Percentiles rank a stretch among this genome's conserved stretches.
These are phyloP conservation scores for Horisme vitalbata DNA, from an alignment of 2,888 invertebrate species.

Conservation along the genomic window DNA sequence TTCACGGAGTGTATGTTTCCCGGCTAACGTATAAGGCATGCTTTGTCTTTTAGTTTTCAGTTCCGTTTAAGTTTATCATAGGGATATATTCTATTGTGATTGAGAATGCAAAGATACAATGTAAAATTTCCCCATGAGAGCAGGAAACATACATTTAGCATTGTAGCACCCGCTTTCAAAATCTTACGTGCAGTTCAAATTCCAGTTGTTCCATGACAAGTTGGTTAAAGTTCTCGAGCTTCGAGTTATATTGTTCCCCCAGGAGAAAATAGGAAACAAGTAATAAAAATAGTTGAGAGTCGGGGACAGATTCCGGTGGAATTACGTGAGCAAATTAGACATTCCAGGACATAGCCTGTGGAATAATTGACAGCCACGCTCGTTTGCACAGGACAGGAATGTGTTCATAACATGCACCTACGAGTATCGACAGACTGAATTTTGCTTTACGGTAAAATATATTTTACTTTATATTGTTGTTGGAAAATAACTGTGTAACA, in stretches of 20 bases:
- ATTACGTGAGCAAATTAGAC: conserved; percentile 82
- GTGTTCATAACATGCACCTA: conserved; percentile 37
- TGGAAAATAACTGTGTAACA: no score
- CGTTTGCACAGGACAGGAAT: conserved; percentile 49
- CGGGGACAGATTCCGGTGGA: conserved; percentile 76
- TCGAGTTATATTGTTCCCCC: conserved; percentile 74
- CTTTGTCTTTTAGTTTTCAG: conserved; percentile 10
- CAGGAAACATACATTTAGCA: conserved; percentile 50
- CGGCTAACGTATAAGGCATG: conserved; percentile 4
- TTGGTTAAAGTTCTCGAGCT: conserved; percentile 66
- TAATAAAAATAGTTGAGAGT: conserved; percentile 79
- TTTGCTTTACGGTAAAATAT: conserved; percentile 3
- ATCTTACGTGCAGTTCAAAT: conserved; percentile 74
- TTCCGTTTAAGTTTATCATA: conserved; percentile 5
- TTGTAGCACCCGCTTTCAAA: conserved; percentile 35
- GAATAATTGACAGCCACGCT: conserved; percentile 70
- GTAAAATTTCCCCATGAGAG: conserved; percentile 53
- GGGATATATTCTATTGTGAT: conserved; percentile 15
- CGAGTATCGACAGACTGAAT: conserved; percentile 12
- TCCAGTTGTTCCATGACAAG: conserved; percentile 69
- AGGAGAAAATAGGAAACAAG: conserved; percentile 78
- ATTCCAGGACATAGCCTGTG: conserved; percentile 74
- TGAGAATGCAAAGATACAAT: conserved; percentile 10
- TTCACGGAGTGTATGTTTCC: conserved; percentile 12
- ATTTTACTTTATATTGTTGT: no score